These are phyloP conservation scores for Astur gentilis DNA, from an alignment of 2,113 vertebrate genomes.

Conservation along the genomic window DNA sequence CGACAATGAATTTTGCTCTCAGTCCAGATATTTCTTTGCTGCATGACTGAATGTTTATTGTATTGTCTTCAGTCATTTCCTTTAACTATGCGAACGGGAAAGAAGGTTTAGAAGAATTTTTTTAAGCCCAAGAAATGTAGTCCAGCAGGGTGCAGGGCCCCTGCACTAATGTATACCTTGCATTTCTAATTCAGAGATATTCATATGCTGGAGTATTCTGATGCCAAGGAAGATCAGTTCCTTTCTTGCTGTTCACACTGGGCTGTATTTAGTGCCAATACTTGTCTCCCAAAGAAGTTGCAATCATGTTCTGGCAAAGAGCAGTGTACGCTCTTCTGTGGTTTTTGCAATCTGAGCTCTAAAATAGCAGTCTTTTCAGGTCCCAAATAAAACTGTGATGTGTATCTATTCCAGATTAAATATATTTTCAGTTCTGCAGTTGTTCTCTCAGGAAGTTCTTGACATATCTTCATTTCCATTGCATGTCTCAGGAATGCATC, in stretches of 20 bases:
- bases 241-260: background rate
- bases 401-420: background rate
- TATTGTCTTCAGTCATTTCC: constrained; percentile 14
- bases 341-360: background rate
- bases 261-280: background rate
- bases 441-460: background rate
- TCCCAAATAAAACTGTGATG: background rate
- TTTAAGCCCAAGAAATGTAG: background rate
- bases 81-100: background rate
- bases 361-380: background rate
- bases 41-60: background rate
- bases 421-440: background rate
- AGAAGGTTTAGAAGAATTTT: background rate
- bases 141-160: background rate
- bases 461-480: constrained; percentile 20
- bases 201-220: background rate
- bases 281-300: background rate
- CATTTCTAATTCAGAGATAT: background rate
- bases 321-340: background rate
- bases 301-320: background rate
- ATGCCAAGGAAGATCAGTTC: background rate
- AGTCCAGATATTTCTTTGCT: background rate
- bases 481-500: background rate
- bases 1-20: background rate
- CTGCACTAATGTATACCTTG: background rate